Evolutionary conservation across 2,888 invertebrate species (phyloP), one percentile per base, ranked within the genome.

Genomic region (Odiellus spinosus): DNA sequence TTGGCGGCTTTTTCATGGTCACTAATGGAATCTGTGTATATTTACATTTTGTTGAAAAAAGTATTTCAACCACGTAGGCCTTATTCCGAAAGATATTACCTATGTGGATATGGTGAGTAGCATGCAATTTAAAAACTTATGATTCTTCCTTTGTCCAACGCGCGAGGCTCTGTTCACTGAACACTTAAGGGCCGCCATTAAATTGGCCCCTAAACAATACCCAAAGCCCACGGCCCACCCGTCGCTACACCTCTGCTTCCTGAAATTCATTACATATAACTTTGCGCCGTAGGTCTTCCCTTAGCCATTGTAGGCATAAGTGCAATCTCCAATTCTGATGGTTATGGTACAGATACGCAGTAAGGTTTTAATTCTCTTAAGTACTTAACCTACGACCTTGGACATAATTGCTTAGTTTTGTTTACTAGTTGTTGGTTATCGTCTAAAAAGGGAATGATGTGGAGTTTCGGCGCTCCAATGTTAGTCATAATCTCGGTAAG

Each of bases 1-100:
- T 44, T 54, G 33, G 42, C 54, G 18, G 50, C 53, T 1, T 54
- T 54, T 40, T 46, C 49, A 11, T 54, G 54, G 54, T 51, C 53
- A 51, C 26, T 53, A 11, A n/a, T 53, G 12, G 54, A 54, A 45
- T 53, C 50, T 1, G 50, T 54, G 3, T 50, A 53, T 26, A 54
- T 54, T 42, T 54, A 54, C 43, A 17, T 54, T 33, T 32, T 54
- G 12, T 39, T 54, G n/a, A 47, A 51, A 5, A 50, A 49, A 10
- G 53, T 54, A 8, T 54, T 54, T 47, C 51, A 53, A 1, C 49
- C 54, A 3, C 44, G 47, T 18, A 34, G 47, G 33, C 47, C 50
- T 4, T 50, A 52, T 32, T 40, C 43, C 38, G 47, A 49, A 44
- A 47, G 47, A 15, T 54, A 54, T 33, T 54, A 54, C 20, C 10